Percentiles rank a stretch among this genome's conserved stretches.
Conservation (phyloP, 2,888 invertebrate species). For the Eristalis pertinax region DNA sequence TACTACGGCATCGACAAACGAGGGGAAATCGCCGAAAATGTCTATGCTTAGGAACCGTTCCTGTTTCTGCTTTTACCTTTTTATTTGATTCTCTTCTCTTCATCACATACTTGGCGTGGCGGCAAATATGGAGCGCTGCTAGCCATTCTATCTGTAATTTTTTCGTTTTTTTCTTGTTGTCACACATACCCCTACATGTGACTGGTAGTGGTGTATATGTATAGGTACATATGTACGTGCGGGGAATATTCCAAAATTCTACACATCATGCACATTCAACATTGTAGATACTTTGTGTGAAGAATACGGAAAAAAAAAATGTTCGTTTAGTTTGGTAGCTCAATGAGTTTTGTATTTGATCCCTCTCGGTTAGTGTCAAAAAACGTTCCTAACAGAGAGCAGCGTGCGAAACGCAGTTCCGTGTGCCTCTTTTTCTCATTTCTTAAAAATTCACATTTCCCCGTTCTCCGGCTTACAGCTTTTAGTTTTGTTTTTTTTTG, state of each 20-base stretch:
- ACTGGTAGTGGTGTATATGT: background rate
- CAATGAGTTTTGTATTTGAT: conserved; percentile 70
- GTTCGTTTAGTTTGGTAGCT: conserved; percentile 61
- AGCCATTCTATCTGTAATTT: conserved; percentile 14
- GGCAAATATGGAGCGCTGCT: conserved; percentile 44
- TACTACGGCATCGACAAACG: conserved; percentile 19
- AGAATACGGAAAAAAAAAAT: conserved; percentile 34
- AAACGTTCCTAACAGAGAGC: conserved; percentile 80
- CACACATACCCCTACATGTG: conserved; percentile 31
- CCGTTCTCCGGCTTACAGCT: conserved; percentile 70
- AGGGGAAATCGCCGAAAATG: conserved; percentile 69
- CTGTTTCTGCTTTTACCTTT: conserved; percentile 43
- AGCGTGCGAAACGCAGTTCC: conserved; percentile 76
- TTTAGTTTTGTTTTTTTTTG: conserved; percentile 55
- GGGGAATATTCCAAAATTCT: conserved; percentile 52
- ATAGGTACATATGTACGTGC: conserved; percentile 20
- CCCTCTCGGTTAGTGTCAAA: conserved; percentile 78
- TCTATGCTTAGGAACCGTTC: conserved; percentile 55
- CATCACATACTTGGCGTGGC: conserved; percentile 46
- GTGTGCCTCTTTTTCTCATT: conserved; percentile 75
- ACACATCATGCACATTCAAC: conserved; percentile 37
- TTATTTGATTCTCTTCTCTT: conserved; percentile 57
- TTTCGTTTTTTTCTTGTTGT: conserved; percentile 23
- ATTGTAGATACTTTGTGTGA: conserved; percentile 55
- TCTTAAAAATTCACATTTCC: conserved; percentile 72